A percentile compares a stretch with the other conserved stretches of the same genome.
phyloP scores from a whole-genome alignment of 2,113 vertebrate genomes.

The Mus pahari region DNA sequence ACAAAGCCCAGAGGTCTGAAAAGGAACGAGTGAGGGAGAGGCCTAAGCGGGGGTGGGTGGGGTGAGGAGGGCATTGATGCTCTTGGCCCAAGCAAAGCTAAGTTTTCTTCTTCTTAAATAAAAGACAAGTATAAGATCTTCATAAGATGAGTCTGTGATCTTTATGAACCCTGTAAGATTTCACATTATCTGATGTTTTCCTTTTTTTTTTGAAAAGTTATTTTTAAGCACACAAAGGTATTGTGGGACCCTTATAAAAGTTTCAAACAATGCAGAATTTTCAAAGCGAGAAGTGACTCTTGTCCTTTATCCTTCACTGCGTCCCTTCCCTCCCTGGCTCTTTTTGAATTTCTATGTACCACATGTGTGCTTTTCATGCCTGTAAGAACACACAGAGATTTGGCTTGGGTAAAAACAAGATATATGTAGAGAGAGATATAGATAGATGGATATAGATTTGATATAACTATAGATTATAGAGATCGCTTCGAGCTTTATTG shows the following conservation, averaged over 20 bases:
- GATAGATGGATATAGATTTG: not conserved
- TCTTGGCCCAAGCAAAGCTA: not conserved
- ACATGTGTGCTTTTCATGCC: accelerated
- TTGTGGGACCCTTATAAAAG: not conserved
- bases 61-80: not conserved
- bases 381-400: not conserved
- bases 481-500: not conserved
- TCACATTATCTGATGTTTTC: not conserved
- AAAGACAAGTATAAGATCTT: not conserved
- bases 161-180: not conserved
- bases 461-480: not conserved
- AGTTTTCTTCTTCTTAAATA: constrained; percentile 3
- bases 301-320: not conserved
- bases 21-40: not conserved
- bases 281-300: not conserved
- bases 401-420: not conserved
- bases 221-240: constrained; percentile 41
- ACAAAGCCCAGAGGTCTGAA: not conserved
- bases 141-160: not conserved
- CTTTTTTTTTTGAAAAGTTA: not conserved
- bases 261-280: not conserved
- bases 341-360: not conserved
- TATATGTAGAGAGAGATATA: not conserved
- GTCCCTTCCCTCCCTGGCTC: not conserved
- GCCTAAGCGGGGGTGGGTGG: not conserved